These are phyloP conservation scores for Hemibagrus guttatus DNA, from an alignment of 2,797 vertebrate genomes.

Conservation along the genomic window DNA sequence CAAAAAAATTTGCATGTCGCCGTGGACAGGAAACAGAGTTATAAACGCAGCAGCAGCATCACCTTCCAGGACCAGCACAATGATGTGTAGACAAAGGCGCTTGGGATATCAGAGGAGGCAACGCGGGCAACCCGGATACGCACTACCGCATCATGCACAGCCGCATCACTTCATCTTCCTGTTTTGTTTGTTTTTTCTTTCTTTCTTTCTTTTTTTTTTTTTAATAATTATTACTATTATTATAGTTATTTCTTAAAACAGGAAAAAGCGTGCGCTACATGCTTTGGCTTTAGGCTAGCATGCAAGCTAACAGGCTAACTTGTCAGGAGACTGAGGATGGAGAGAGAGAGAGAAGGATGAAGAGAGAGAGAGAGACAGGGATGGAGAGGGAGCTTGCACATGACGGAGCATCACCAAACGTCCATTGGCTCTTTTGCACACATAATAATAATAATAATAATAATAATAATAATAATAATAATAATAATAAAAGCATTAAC, in stretches of 20 bases:
- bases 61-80: slow-evolving; percentile 18
- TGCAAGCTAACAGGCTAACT: slow-evolving; percentile 11
- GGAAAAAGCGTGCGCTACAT: background rate
- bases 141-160: slow-evolving; percentile 9
- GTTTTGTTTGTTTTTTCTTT: too few relatives aligned
- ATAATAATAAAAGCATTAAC: background rate
- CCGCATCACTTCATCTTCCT: background rate
- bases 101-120: background rate
- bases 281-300: background rate
- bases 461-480: background rate
- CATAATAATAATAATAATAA: background rate
- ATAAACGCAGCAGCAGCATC: slow-evolving; percentile 7
- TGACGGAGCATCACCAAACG: background rate
- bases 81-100: slow-evolving; percentile 10
- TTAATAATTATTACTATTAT: too few relatives aligned
- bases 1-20: background rate
- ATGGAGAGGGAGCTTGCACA: background rate
- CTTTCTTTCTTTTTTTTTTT: background rate
- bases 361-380: background rate
- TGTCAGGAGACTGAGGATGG: background rate
- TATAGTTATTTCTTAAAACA: too few relatives aligned
- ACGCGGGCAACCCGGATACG: slow-evolving; percentile 10
- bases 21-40: slow-evolving; percentile 3
- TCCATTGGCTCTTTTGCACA: background rate
- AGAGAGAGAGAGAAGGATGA: background rate